Evolutionary conservation across 1,140 invertebrate genomes (phyloP).

Genomic region (Onthophagus taurus): DNA sequence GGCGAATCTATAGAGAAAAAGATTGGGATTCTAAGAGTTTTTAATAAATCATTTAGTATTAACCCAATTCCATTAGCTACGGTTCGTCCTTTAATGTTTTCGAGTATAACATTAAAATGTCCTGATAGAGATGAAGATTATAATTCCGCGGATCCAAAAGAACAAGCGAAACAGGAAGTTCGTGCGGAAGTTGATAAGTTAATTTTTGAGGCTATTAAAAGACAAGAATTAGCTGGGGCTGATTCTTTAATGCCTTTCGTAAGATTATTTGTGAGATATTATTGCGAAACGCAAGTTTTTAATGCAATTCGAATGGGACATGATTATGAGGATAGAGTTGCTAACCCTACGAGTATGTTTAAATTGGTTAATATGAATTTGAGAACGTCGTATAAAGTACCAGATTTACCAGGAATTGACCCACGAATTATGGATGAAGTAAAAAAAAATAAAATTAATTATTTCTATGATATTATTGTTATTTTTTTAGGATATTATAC

Average conservation of each 20-base stretch:
- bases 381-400: too few relatives aligned
- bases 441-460: too few relatives aligned
- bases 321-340: slow-evolving; percentile 3
- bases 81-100: slow-evolving; percentile 4
- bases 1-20: slow-evolving; percentile 5
- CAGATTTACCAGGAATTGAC: too few relatives aligned
- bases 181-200: neutral
- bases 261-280: slow-evolving; percentile 4
- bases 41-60: slow-evolving; percentile 2
- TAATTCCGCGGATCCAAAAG: neutral
- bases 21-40: neutral
- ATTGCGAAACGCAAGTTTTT: neutral
- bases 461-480: too few relatives aligned
- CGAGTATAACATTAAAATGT: neutral
- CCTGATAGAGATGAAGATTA: slow-evolving; percentile 1
- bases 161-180: slow-evolving; percentile 2
- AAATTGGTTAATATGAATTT: slow-evolving; percentile 3
- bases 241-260: slow-evolving; percentile 2
- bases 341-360: slow-evolving; percentile 4
- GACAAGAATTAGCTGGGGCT: neutral
- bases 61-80: neutral
- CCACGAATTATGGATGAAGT: too few relatives aligned
- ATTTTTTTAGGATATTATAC: too few relatives aligned
- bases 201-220: neutral
- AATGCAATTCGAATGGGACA: slow-evolving; percentile 6